Evolutionary conservation across 2,797 vertebrate species (phyloP), one percentile per base, ranked within the genome.

Genomic region (Menidia menidia): DNA sequence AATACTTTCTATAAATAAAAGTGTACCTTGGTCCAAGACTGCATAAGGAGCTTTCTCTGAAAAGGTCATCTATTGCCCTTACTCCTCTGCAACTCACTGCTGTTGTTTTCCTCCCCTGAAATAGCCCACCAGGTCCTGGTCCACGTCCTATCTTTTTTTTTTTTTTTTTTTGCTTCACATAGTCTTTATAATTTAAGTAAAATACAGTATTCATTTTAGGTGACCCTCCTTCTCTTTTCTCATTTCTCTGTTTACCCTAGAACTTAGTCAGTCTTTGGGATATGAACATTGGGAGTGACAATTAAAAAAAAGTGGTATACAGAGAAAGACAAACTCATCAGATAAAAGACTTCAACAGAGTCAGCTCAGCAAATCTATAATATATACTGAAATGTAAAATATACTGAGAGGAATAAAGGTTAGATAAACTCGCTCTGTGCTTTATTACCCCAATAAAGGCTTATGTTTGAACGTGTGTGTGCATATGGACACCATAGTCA

Each of bases 1-100:
- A 95, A 95, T 94, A 94, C 93, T 92, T 92, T 93, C 91, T 91
- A 94, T 94, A 94, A 94, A 94, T 93, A 94, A 93, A 89, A 91
- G 88, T 89, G 83, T 91, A 94, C 91, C 91, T 93, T 89, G 88
- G 89, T 86, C 85, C 81, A 84, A 82, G 85, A 86, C 84, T 77
- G 70, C 59, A 65, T 81, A 78, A 83, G 85, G 81, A 86, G 79
- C 81, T 87, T 80, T 88, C 82, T 90, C 81, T 88, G 89, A 87
- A 94, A 94, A 95, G 93, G 93, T 94, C 93, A 94, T 88, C 84
- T 68, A 66, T 86, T 84, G 91, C 87, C 85, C 80, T 60, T 71
- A 82, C 86, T 72, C 73, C 4, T 14, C 73, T 62, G 68, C 64
- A 10, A 84, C 58, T 75, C 78, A 66, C 55, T 64, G 35, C 71